phyloP scores from a whole-genome alignment of 2,113 vertebrate species.

The Dissostichus mawsoni region DNA sequence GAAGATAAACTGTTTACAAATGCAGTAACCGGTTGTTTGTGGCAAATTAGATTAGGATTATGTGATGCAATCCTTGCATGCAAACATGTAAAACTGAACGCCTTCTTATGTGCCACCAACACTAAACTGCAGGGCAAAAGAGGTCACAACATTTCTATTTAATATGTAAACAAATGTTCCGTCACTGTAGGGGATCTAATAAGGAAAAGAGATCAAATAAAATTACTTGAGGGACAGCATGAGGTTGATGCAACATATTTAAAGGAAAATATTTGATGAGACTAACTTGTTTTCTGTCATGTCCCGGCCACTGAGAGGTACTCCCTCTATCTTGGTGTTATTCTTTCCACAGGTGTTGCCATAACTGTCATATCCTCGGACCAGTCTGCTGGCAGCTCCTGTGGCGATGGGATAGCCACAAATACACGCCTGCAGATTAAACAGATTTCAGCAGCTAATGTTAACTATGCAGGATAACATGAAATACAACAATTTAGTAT shows the following conservation, averaged over 20 bases:
- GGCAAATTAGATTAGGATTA: constrained; percentile 26
- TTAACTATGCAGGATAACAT: neutral
- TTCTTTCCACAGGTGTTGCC: constrained; percentile 96
- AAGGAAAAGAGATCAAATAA: neutral
- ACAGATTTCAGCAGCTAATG: neutral
- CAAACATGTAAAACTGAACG: neutral
- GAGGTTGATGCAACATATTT: neutral
- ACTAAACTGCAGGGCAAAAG: constrained; percentile 4
- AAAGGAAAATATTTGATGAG: neutral
- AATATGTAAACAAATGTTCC: neutral
- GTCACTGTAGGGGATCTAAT: neutral
- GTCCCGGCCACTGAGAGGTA: constrained; percentile 91
- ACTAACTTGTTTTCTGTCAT: constrained; percentile 92
- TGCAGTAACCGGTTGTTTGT: neutral
- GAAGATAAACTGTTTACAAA: constrained; percentile 16
- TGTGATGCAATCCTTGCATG: constrained; percentile 34
- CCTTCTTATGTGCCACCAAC: neutral
- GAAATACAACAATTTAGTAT: neutral
- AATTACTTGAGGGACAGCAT: neutral
- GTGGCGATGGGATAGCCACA: constrained; percentile 94
- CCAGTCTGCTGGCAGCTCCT: constrained; percentile 92
- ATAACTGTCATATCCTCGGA: constrained; percentile 96
- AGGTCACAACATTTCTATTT: neutral
- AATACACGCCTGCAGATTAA: constrained; percentile 87
- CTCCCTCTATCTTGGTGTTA: constrained; percentile 89